Base-by-base conservation (phyloP, 1,140 invertebrate genomes). In the Polyergus mexicanus region DNA sequence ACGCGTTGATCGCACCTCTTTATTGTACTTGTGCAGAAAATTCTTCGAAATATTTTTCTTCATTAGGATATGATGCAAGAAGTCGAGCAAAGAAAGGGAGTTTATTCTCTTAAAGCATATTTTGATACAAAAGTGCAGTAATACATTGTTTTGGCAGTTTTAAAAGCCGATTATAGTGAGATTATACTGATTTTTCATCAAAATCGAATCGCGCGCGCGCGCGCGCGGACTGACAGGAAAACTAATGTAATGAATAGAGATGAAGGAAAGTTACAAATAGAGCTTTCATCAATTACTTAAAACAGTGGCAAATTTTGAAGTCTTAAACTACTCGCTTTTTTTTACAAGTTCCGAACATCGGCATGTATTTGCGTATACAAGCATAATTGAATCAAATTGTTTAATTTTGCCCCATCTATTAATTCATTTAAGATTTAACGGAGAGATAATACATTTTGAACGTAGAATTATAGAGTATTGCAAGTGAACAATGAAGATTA, bases 301-400 rank as follows among this genome's bases (percentile, higher is more conserved):
- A 71, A 44, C 22, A 71, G 32, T 69, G 35, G 35, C 35, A 51
- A 81, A 81, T 81, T 71, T 56, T 69, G 32, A 16, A 44, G 44
- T 72, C 13, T 44, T 3, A 81, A 72, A 72, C 66, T 58, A 16
- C 25, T 65, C 19, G 25, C 19, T 22, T n/a, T 41, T 69, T 69
- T 69, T 81, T 41, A n/a, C 22, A 11, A 71, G 11, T 81, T 81
- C 6, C 47, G 8, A 80, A 80, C 1, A 32, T 80, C 51, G 44
- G n/a, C 32, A 66, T 65, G 19, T 16, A 51, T 58, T 78, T 72
- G 25, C 35, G 83, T 62, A 83, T 3, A 58, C 58, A n/a, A n/a
- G n/a, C n/a, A 83, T 77, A 54, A 32, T 60, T 63, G 41, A 72
- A 54, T 85, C 60, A 81, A 80, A 71, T 76, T 81, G 44, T 62